phyloP scores from a whole-genome alignment of 2,113 vertebrate genomes.

The Carassius carassius region DNA sequence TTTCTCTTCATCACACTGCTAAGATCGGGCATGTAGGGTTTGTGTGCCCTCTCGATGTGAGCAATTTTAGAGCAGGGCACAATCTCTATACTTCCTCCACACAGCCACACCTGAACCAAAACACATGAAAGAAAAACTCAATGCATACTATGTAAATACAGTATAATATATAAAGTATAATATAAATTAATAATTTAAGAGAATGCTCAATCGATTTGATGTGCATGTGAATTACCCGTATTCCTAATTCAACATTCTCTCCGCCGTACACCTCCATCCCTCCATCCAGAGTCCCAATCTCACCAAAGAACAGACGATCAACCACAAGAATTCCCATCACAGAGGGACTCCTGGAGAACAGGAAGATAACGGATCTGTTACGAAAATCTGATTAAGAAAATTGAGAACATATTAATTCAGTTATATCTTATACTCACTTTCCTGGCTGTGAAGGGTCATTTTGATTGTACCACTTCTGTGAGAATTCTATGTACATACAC shows the following conservation, averaged over 20 bases:
- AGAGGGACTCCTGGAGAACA: constrained; percentile 82
- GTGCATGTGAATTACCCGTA: constrained; percentile 80
- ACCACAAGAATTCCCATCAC: constrained; percentile 92
- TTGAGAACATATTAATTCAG: background rate
- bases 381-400: no score
- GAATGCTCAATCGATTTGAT: background rate
- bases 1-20: constrained; percentile 65
- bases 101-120: background rate
- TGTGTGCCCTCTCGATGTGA: constrained; percentile 76
- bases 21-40: constrained; percentile 75
- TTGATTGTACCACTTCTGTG: constrained; percentile 69
- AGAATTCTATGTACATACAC: constrained; percentile 70
- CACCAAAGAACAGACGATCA: constrained; percentile 72
- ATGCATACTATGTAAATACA: no score
- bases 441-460: constrained; percentile 67
- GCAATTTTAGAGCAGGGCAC: constrained; percentile 79
- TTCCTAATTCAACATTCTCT: constrained; percentile 92
- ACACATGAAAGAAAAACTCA: background rate
- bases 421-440: constrained; percentile 62
- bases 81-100: constrained; percentile 73
- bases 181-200: background rate
- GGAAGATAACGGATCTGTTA: constrained; percentile 1
- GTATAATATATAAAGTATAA: no score
- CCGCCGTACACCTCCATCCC: constrained; percentile 96
- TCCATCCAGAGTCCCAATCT: constrained; percentile 90